Base-by-base conservation (phyloP, 2,888 invertebrate genomes). In the Andrena bicolor region DNA sequence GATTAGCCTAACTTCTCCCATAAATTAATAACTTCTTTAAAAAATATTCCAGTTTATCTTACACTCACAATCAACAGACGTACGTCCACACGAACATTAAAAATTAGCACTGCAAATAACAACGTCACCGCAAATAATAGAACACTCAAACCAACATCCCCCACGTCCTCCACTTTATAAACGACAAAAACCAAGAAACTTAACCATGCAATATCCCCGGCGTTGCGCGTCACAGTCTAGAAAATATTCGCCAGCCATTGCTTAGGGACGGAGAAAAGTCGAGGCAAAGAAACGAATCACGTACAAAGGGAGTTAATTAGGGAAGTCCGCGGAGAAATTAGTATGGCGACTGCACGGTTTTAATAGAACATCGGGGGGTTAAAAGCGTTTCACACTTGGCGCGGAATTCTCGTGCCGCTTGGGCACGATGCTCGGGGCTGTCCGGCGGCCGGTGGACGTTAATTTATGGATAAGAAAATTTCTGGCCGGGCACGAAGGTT, bases 391-490 rank as follows among this genome's bases (percentile, higher is more conserved):
- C 66, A 1, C 26, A 30, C 28, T 72, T 60, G 49, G 7, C 48
- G 26, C 51, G 41, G 8, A 58, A 56, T 72, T 65, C 56, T 28
- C 64, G n/a, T 49, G 13, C 35, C 56, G 35, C 7, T 0, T 4
- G 16, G 26, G 28, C 8, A 20, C 28, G 56, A 5, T 13, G 58
- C 48, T 16, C 48, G 10, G 10, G 51, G 16, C 7, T 35, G 56
- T 65, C 30, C 63, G 16, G 35, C 35, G 41, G 23, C 30, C 35
- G 48, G 3, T 30, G 69, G 41, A 20, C 60, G 70, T 16, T 73
- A 77, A 77, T 77, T 69, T 69, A 60, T 68, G 58, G 58, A 48
- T 48, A 68, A 73, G 64, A 56, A 81, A 69, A 77, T 77, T 72
- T 49, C 35, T 28, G 35, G 60, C 35, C 68, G 53, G 58, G 53